Conservation (phyloP, 2,113 vertebrate species). For the Phocoena sinus region DNA sequence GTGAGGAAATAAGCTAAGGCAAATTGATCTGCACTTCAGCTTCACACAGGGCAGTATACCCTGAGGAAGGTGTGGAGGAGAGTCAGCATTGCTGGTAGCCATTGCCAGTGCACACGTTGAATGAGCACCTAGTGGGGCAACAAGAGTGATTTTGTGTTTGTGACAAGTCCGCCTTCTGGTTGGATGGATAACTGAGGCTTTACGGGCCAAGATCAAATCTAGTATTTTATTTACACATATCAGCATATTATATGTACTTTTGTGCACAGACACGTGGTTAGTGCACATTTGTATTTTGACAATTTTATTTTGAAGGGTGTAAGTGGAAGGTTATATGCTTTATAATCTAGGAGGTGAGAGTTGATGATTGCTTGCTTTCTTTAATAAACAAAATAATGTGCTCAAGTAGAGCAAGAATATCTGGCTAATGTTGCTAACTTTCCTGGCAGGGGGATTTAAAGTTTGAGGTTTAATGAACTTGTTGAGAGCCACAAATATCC, state of each 20-base stretch:
- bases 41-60: fast-evolving
- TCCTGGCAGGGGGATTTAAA: not conserved
- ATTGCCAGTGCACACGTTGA: not conserved
- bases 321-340: not conserved
- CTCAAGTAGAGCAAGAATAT: not conserved
- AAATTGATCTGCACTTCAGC: not conserved
- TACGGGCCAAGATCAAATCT: not conserved
- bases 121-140: not conserved
- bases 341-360: not conserved
- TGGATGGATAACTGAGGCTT: not conserved
- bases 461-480: not conserved
- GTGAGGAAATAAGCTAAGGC: not conserved
- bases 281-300: not conserved
- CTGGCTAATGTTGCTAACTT: not conserved
- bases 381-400: not conserved
- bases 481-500: not conserved
- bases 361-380: not conserved
- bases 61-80: not conserved
- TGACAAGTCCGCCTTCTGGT: not conserved
- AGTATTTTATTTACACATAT: not conserved
- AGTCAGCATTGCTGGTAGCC: not conserved
- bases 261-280: not conserved
- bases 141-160: not conserved
- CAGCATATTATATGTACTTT: not conserved
- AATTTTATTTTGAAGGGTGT: not conserved